Base-by-base conservation (phyloP, 92 coral and sea anemone species). In the Hydrozoanthus gracilis region DNA sequence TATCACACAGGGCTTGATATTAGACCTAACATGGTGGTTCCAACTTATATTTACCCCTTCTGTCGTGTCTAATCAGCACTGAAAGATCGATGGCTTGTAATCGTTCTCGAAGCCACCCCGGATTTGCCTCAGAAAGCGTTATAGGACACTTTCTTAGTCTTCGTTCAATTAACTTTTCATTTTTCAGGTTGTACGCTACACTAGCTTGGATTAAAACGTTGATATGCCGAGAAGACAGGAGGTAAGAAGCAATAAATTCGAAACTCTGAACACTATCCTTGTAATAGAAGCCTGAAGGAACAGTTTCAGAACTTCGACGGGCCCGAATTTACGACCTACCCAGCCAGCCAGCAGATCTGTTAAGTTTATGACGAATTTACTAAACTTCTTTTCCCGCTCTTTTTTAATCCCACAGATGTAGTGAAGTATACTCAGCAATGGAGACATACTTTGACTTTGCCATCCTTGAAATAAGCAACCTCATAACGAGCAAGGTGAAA, bases 391-490 rank as follows among this genome's bases (percentile, higher is more conserved):
- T 10, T 9, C 4, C 7, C 78, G 54, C 10, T 39, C 17, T 13
- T 35, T 15, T 55, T 65, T 15, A 4, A 15, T 52, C 10, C 8
- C 15, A 35, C 77, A 55, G 48, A 44, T 15, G 95, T 73, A 89
- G 84, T n/a, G 92, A 91, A 13, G 75, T 91, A 2, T 79, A 95
- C 54, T 44, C 82, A 11, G 77, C 92, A 5, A 79, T 95, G 47
- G 92, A 92, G 79, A 77, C 94, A 20, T 95, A 93, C 82, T 91
- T 95, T 73, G 92, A 92, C 85, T 93, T 78, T 69, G 92, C 91
- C 52, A 83, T 96, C 79, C 83, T 73, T 78, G 95, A 93, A 61
- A 91, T 97, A 45, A 78, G 91, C 86, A 94, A 93, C 52, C 95
- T 92, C 6, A 88, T 93, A 71, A 87, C 48, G 73, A 79, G 92